Evolutionary conservation across 2,113 vertebrate genomes (phyloP).

Genomic region (Macrotis lagotis): DNA sequence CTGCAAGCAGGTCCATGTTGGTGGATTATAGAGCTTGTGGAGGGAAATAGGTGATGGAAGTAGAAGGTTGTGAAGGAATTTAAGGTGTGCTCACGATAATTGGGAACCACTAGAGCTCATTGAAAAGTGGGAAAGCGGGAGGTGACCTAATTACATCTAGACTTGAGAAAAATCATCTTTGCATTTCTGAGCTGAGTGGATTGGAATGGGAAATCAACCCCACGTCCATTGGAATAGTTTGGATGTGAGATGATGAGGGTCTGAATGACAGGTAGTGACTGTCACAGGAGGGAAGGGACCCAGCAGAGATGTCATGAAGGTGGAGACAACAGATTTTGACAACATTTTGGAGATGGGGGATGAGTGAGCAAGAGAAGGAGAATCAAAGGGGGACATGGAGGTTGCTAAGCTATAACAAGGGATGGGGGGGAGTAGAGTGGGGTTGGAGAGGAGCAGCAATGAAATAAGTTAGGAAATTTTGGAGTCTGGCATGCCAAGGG

Average conservation of each 20-base stretch:
- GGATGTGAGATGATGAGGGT: too few species aligned
- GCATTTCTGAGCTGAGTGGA: too few species aligned
- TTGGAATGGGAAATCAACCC: too few species aligned
- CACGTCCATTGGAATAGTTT: not conserved
- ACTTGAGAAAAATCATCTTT: too few species aligned
- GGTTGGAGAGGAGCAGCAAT: not conserved
- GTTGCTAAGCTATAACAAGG: too few species aligned
- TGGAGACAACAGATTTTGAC: too few species aligned
- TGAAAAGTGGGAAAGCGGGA: too few species aligned
- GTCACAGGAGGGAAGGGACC: too few species aligned
- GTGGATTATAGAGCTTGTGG: not conserved
- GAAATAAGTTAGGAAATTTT: rapidly evolving
- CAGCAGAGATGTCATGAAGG: not conserved
- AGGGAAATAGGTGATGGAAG: too few species aligned
- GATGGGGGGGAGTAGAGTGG: not conserved
- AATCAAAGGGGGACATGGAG: not conserved
- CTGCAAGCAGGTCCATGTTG: not conserved
- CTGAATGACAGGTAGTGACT: not conserved
- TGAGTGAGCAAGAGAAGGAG: not conserved
- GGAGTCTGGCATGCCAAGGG: not conserved
- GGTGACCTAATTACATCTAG: too few species aligned
- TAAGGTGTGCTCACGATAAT: not conserved
- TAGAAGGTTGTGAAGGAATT: not conserved
- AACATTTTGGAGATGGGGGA: not conserved
- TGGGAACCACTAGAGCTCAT: not conserved